Evolutionary conservation across 1,140 invertebrate species (phyloP), one percentile per base, ranked within the genome.

Genomic region (Drosophila micromelanica): DNA sequence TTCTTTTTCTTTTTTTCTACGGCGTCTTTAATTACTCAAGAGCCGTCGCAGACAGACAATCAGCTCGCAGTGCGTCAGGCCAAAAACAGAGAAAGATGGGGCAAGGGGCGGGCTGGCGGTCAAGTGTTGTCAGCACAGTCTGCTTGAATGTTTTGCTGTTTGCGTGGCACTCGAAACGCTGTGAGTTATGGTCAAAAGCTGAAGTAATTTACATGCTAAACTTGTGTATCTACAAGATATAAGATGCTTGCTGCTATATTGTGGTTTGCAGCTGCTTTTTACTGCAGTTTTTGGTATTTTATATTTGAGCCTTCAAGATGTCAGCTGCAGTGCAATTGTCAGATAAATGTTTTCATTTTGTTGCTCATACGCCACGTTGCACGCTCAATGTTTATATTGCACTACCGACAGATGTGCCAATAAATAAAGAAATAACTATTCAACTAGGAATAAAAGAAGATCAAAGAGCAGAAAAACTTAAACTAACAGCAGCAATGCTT

Each of bases 311-410:
- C 45, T 42, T 72, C 46, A 46, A 46, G 46, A 42, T 73, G 55
- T 73, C 70, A 68, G 64, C 63, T 59, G 63, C 63, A 54, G 20
- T 32, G 38, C 56, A 60, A 63, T 59, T 63, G 61, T 23, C 12
- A 23, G 13, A 51, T 48, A 51, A 60, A 43, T 62, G 42, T 65
- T 82, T 61, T 42, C 43, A 68, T 80, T 59, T 77, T 61, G 63
- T 77, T 80, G 55, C 78, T 56, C 64, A 81, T 78, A 70, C 79
- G 79, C 64, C 74, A 74, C 72, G 75, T 82, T 62, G 48, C 62
- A 38, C 35, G 43, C 59, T 7, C 46, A 48, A 49, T 62, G 45
- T 42, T 70, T 23, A 30, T 54, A 59, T 52, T 54, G 37, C 78
- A 13, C 46, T 42, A 54, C 45, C 48, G 27, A 38, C 65, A 70